phyloP scores from a whole-genome alignment of 2,797 vertebrate genomes.

The Dendrocincla tyrannina region DNA sequence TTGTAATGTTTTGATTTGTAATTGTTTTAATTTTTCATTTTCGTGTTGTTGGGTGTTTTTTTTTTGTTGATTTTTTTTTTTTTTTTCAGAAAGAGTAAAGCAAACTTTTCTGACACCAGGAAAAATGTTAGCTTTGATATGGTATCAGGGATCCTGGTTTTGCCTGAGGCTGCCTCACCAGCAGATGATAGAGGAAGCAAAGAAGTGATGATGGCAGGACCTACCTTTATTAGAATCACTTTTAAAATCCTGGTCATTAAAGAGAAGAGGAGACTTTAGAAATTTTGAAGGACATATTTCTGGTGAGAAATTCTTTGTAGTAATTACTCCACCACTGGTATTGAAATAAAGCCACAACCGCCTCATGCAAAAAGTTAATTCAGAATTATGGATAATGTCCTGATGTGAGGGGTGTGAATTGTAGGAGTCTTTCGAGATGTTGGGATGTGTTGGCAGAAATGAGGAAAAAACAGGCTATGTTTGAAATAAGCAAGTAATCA shows the following conservation, averaged over 20 bases:
- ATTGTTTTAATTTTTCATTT: not conserved
- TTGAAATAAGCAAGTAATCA: not conserved
- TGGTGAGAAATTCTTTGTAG: not conserved
- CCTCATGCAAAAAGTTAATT: not conserved
- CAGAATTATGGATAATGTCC: not conserved
- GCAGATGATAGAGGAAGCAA: not conserved
- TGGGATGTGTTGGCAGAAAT: not conserved
- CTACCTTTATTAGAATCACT: not conserved
- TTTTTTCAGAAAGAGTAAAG: not conserved
- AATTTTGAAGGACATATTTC: not conserved
- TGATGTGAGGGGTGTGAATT: rapidly evolving
- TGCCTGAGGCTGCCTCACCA: not conserved
- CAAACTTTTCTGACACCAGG: not conserved
- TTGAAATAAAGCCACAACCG: not conserved
- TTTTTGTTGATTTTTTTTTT: no score
- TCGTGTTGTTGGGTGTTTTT: no score
- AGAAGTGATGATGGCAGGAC: not conserved
- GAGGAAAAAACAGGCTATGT: not conserved
- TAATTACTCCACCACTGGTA: not conserved
- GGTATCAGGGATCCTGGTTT: rapidly evolving
- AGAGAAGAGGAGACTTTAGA: not conserved
- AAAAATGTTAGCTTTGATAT: not conserved
- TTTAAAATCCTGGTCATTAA: not conserved
- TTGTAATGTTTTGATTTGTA: not conserved
- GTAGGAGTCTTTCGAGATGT: not conserved